A percentile compares a stretch with the other conserved stretches of the same genome.
Conservation (phyloP, 2,797 vertebrate genomes). For the Microhierax caerulescens region DNA sequence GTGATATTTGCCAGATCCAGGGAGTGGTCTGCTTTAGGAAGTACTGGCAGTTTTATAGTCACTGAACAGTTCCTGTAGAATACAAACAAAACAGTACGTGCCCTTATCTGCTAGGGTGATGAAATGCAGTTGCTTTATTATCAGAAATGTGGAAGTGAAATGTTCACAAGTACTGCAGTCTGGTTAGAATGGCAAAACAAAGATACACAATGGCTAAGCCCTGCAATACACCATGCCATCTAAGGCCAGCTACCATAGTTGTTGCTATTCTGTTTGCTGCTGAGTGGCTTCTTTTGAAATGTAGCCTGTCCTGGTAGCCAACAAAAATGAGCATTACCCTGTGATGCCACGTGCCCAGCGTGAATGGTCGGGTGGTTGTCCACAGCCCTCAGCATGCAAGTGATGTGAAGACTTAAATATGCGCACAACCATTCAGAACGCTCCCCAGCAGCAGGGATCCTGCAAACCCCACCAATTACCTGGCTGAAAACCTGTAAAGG, state of each 20-base stretch:
- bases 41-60: slow-evolving; percentile 70
- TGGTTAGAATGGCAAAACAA: not conserved
- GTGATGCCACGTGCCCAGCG: not conserved
- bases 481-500: slow-evolving; percentile 80
- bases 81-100: not conserved
- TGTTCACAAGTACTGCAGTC: not conserved
- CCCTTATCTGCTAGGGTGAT: not conserved
- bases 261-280: not conserved
- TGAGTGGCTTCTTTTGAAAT: not conserved
- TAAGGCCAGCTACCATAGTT: not conserved
- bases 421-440: not conserved
- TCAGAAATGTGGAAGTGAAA: slow-evolving; percentile 25
- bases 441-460: not conserved
- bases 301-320: not conserved
- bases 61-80: slow-evolving; percentile 76
- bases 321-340: not conserved
- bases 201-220: not conserved
- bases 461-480: slow-evolving; percentile 65
- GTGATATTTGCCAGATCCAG: slow-evolving; percentile 70
- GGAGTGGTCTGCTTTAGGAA: slow-evolving; percentile 47
- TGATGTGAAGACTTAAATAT: not conserved
- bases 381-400: not conserved
- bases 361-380: not conserved
- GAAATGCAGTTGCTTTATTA: not conserved
- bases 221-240: not conserved